phyloP scores from a whole-genome alignment of 2,888 invertebrate genomes.

The Leptinotarsa rubiginosa region DNA sequence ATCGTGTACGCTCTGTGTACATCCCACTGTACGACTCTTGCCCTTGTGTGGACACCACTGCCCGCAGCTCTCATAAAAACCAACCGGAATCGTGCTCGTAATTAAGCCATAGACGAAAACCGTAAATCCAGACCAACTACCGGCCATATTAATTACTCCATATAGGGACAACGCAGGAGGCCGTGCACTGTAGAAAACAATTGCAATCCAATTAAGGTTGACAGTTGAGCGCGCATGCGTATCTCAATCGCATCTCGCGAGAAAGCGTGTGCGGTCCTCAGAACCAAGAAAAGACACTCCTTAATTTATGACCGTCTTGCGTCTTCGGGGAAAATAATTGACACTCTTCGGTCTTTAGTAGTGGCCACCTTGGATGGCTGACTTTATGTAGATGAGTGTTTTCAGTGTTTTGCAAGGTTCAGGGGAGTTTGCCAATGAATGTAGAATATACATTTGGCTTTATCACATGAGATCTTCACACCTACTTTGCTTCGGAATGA shows the following conservation, averaged over 20 bases:
- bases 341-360: slow-evolving; percentile 53
- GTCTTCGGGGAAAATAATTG: slow-evolving; percentile 58
- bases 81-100: slow-evolving; percentile 39
- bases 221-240: slow-evolving; percentile 55
- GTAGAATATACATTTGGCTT: not conserved
- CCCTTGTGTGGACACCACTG: slow-evolving; percentile 6
- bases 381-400: slow-evolving; percentile 35
- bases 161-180: slow-evolving; percentile 53
- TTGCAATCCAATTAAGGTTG: slow-evolving; percentile 50
- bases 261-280: slow-evolving; percentile 62
- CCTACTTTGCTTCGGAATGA: not conserved
- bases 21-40: not conserved
- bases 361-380: slow-evolving; percentile 54
- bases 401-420: slow-evolving; percentile 35
- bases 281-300: slow-evolving; percentile 51
- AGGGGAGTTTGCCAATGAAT: not conserved
- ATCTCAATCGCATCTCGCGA: slow-evolving; percentile 52
- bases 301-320: slow-evolving; percentile 62
- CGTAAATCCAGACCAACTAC: slow-evolving; percentile 44
- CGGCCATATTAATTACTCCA: slow-evolving; percentile 57
- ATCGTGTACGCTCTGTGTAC: not conserved
- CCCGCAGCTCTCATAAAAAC: slow-evolving; percentile 21
- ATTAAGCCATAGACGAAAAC: slow-evolving; percentile 48
- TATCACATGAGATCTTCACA: slow-evolving; percentile 1
- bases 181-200: slow-evolving; percentile 47